Evolutionary conservation across 2,113 vertebrate species (phyloP), one percentile per base, ranked within the genome.

Genomic region (Dromaius novaehollandiae): DNA sequence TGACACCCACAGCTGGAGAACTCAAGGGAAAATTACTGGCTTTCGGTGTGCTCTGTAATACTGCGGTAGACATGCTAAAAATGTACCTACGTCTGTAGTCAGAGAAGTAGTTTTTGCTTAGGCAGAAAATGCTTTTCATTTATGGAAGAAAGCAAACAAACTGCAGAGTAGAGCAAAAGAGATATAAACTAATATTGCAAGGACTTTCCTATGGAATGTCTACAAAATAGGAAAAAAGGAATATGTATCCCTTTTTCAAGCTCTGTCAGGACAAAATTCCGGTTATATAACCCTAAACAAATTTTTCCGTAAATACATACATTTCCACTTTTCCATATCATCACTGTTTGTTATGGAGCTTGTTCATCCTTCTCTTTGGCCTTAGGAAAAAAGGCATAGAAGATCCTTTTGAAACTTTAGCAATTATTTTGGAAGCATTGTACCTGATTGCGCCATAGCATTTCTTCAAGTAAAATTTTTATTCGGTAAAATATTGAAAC

Each of bases 181-280:
- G 2, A 22, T 3, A 34, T 34, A 83, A 87, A 12, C 3, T 28
- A 42, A 53, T 53, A 36, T 10, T 78, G 78, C 4, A 10, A 16
- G 5, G 32, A 13, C 53, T 51, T 88, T 88, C 34, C 71, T 73
- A 19, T 38, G 58, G 36, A 88, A 92, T 71, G 3, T 10, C 40
- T 48, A 32, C 28, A 64, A 40, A 56, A 38, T 22, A 55, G 2
- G 7, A 0, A 1, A 6, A 5, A 7, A 9, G 19, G 14, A 48
- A 5, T 32, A 58, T 17, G 4, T 82, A 26, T 75, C 34, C 13
- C 14, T 5, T 80, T 93, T 95, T 68, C n/a, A 83, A 30, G 34
- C 22, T 65, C 2, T 64, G 40, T 77, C 36, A 18, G 38, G 25
- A 66, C 38, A 87, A 40, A 53, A 84, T 64, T 76, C 73, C 63